Evolutionary conservation across 2,888 invertebrate species (phyloP), one percentile per base, ranked within the genome.

Genomic region (Osmoderma eremita): DNA sequence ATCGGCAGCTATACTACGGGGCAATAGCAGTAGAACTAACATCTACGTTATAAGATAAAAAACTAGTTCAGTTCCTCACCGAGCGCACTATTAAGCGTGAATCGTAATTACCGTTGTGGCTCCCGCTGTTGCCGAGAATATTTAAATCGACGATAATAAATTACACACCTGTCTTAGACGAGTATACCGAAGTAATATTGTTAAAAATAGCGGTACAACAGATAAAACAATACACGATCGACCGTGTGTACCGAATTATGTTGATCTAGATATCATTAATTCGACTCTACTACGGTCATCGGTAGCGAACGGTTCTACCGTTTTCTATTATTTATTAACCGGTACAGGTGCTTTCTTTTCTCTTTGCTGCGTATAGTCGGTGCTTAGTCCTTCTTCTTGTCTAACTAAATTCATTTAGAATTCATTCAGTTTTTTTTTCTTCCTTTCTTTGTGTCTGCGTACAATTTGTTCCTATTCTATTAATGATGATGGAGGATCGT

Each of bases 171-270:
- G 58, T 48, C 48, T 61, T 48, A 61, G 58, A 36, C 38, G 24
- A 38, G 38, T 15, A n/a, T n/a, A 30, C 30, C 30, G 30, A 30
- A 3, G 30, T 30, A 45, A 48, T 48, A 56, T 56, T 56, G 42
- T 42, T 56, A 56, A 61, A 39, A 48, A 45, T 61, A 61, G 36
- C 58, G 30, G 58, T 45, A 61, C 22, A 24, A 30, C 17, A 38
- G 38, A 61, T 48, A 48, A 61, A 61, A 61, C 58, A 61, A 61
- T 61, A 48, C 58, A 50, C 24, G 50, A 13, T 15, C 50, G 50
- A 30, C 48, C 20, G 20, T 20, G 56, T 39, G 50, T 50, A 50
- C 24, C 22, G 56, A 42, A 41, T 42, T 41, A 56, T 22, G 22
- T 8, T 41, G 41, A 56, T 56, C 48, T 45, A 48, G 45, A 61